Evolutionary conservation across 2,113 vertebrate genomes (phyloP), one percentile per base, ranked within the genome.

Genomic region (Alectura lathami): DNA sequence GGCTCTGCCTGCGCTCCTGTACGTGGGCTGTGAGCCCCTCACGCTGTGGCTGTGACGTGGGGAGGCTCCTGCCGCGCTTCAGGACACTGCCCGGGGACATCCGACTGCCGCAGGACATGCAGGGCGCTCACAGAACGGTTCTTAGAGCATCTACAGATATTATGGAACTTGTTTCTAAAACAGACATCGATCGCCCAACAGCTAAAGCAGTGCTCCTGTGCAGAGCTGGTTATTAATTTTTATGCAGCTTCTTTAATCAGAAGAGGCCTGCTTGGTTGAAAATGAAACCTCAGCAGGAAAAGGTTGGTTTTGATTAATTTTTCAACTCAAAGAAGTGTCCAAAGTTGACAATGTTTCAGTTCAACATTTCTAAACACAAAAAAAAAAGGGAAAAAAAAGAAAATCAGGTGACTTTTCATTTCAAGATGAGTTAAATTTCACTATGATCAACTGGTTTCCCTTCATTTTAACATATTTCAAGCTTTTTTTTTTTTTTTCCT

Each of bases 281-380:
- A 94, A 94, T 88, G 94, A 97, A 96, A 94, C 93, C 76, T 84
- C 34, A 90, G 80, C 76, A 96, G 94, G 95, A 96, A 96, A 96
- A 94, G 62, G 47, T 92, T 95, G 90, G 94, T 90, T 97, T 97
- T 94, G 88, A 95, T 96, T 90, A 94, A 94, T 96, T 97, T 95
- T 86, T 93, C 73, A 72, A 94, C 88, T 68, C 90, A 74, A 94
- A 91, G 91, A 95, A 72, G 51, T 75, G 29, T 93, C 72, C 68
- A 51, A 51, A 86, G 54, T 94, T 90, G 38, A 79, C 64, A 82
- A n/a, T 70, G 56, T 94, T 86, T 92, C 94, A 89, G 48, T 92
- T 91, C 72, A 93, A 86, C 91, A 81, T 92, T 94, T 95, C 78
- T 96, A 91, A 86, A 82, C 27, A 91, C 14, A 66, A 66, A 26